Conservation (phyloP, 1,140 invertebrate species). For the Drosophila arizonae region DNA sequence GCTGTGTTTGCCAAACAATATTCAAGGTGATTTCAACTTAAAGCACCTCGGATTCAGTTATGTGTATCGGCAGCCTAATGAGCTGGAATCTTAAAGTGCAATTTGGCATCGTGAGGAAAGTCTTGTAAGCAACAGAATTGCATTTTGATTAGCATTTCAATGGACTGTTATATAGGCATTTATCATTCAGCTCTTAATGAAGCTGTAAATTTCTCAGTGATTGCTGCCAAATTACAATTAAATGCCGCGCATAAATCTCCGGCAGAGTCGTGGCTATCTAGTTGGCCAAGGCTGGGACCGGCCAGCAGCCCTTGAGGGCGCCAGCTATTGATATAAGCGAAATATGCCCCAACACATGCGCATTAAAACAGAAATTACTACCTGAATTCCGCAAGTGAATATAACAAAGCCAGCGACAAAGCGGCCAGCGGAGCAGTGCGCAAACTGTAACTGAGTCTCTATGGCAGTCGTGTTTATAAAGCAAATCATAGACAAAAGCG, state of each 20-base stretch:
- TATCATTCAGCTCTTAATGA: slow-evolving; percentile 27
- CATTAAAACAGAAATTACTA: slow-evolving; percentile 76
- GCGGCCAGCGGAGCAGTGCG: neutral
- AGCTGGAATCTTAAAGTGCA: slow-evolving; percentile 4
- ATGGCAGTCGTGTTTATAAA: slow-evolving; percentile 60
- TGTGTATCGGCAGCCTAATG: slow-evolving; percentile 13
- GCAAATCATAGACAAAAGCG: slow-evolving; percentile 75
- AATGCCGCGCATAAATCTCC: slow-evolving; percentile 40
- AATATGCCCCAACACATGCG: slow-evolving; percentile 50
- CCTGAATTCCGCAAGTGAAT: slow-evolving; percentile 74
- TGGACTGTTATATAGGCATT: neutral
- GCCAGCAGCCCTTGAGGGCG: slow-evolving; percentile 21
- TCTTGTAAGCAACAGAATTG: neutral
- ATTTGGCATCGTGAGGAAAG: neutral
- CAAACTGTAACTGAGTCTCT: slow-evolving; percentile 13
- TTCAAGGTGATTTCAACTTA: neutral
- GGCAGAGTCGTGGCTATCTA: neutral
- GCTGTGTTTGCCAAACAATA: too few relatives aligned
- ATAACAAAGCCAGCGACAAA: slow-evolving; percentile 48
- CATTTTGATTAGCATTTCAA: slow-evolving; percentile 7
- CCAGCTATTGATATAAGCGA: slow-evolving; percentile 47
- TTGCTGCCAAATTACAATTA: slow-evolving; percentile 50
- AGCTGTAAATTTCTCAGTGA: slow-evolving; percentile 43
- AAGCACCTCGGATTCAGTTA: neutral
- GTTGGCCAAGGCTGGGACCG: neutral